Evolutionary conservation across 2,113 vertebrate genomes (phyloP).

Genomic region (Gorsachius goisagi): DNA sequence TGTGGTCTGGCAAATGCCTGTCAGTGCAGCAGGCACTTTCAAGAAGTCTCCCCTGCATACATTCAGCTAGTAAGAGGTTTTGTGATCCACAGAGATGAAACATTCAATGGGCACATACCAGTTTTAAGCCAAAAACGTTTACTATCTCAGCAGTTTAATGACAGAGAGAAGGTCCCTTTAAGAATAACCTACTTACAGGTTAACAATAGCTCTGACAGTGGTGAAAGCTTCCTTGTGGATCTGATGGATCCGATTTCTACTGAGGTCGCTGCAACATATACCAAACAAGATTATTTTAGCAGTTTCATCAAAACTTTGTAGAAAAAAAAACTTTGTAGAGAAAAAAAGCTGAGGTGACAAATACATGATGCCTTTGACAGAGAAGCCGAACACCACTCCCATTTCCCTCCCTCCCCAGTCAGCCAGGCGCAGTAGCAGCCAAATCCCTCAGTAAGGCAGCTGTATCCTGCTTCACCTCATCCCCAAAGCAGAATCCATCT

Average conservation of each 20-base stretch:
- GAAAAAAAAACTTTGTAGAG: background rate
- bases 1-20: background rate
- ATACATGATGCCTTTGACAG: background rate
- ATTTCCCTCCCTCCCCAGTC: background rate
- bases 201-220: slow-evolving; percentile 83
- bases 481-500: fast-evolving
- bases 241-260: slow-evolving; percentile 86
- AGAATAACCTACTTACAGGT: slow-evolving; percentile 86
- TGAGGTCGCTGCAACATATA: slow-evolving; percentile 86
- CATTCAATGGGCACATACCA: background rate
- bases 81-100: background rate
- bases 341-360: background rate
- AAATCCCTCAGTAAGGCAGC: background rate
- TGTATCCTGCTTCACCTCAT: background rate
- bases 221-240: slow-evolving; percentile 89
- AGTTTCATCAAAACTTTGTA: background rate
- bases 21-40: background rate
- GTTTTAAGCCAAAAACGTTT: background rate
- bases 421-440: background rate
- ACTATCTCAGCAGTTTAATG: background rate
- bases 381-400: background rate
- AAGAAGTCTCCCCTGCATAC: background rate
- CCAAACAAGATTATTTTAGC: background rate
- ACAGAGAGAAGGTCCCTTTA: background rate
- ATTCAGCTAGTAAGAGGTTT: background rate